A percentile compares a stretch with the other conserved stretches of the same genome.
Conservation (phyloP, 1,140 invertebrate species). For the Geopemphigus sp. region DNA sequence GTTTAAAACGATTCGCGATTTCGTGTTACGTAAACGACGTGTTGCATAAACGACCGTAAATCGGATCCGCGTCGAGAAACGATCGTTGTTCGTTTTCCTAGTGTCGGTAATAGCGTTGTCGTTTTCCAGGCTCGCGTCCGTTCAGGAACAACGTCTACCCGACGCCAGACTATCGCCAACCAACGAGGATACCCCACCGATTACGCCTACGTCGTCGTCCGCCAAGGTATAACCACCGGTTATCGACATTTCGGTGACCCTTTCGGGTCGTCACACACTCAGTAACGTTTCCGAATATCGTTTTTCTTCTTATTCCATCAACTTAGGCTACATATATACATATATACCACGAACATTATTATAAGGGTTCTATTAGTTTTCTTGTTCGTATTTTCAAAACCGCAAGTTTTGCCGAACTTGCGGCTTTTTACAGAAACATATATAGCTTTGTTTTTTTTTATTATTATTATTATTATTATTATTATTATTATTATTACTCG, state of each 20-base stretch:
- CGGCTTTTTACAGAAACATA: conserved; percentile 12
- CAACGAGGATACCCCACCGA: conserved; percentile 61
- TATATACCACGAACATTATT: conserved; percentile 4
- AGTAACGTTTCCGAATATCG: neutral
- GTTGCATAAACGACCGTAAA: too few species aligned
- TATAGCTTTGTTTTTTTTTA: conserved; percentile 37
- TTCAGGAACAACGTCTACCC: conserved; percentile 87
- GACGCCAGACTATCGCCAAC: conserved; percentile 64
- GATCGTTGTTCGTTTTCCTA: too few species aligned
- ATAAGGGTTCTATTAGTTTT: conserved; percentile 17
- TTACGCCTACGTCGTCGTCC: conserved; percentile 63
- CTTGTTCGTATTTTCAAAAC: conserved; percentile 29
- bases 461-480: conserved; percentile 20
- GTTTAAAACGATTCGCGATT: too few species aligned
- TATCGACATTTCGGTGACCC: neutral
- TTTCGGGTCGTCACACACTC: neutral
- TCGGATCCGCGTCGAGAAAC: too few species aligned
- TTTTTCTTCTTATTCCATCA: neutral
- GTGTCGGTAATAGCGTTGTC: neutral
- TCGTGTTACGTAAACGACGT: too few species aligned
- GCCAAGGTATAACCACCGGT: conserved; percentile 31
- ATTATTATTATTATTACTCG: conserved; percentile 32
- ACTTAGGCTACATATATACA: neutral
- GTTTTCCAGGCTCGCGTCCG: conserved; percentile 78
- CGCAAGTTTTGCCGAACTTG: conserved; percentile 20